Base-by-base conservation (phyloP, 2,113 vertebrate genomes). In the Platanista minor region DNA sequence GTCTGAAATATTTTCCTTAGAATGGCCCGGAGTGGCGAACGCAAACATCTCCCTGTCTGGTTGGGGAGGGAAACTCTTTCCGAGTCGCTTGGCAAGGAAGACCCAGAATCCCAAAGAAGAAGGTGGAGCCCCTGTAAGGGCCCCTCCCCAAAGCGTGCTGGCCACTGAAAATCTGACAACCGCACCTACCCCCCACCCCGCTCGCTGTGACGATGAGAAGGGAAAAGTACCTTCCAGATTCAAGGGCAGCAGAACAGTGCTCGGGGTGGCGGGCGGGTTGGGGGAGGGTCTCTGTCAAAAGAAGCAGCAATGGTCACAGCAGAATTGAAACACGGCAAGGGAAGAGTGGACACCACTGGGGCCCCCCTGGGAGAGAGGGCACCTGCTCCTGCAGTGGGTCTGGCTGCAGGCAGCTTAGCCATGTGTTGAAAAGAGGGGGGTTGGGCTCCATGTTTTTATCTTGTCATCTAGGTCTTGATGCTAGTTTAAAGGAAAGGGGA, bases 161-260 rank as follows among this genome's bases (percentile, higher is more conserved):
- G 17, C 33, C 21, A 21, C 20, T n/a, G 36, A 67, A 43, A 6
- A 21, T 39, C 17, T 72, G 83, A 14, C 46, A 49, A 11, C 12
- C n/a, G n/a, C n/a, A n/a, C n/a, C n/a, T n/a, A 2, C 46, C 9
- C 31, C 25, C n/a, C 14, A 0, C 3, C 7, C 13, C 4, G 41
- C 7, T 92, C 0, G 1, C 43, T 72, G 3, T 27, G 46, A 39
- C 39, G 13, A 57, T 6, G 57, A 71, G n/a, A 80, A 54, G 29
- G 3, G 23, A 52, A 61, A 61, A 41, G 36, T 43, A 21, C 25
- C 31, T 74, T 29, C 46, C 27, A 87, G 21, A 12, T 6, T 77
- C 67, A 27, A 39, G 17, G 43, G 12, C 21, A 41, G 5, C 4
- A 10, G 39, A 72, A 43, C 8, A 8, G 27, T 43, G 41, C 4